Evolutionary conservation across 2,797 vertebrate genomes (phyloP), one percentile per base, ranked within the genome.

Genomic region (Morus bassanus): DNA sequence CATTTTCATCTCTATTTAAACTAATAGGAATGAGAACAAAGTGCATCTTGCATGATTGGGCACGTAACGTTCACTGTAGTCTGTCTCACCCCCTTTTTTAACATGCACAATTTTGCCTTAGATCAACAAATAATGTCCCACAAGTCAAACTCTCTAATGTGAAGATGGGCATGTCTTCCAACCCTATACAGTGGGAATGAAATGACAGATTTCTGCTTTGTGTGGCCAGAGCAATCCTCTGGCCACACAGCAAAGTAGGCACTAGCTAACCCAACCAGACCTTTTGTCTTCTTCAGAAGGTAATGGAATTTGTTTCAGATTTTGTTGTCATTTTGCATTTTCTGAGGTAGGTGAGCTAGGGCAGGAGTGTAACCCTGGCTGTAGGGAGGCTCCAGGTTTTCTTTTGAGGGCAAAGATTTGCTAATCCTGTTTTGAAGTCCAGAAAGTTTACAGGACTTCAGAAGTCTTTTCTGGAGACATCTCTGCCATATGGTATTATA

Each of bases 1-100:
- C 57, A 25, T 91, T 96, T 93, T 61, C 46, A 46, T 86, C 43
- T 89, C 72, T 51, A 22, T 53, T 91, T 92, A 80, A 93, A 82
- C 43, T 70, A 77, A 51, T 0, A 77, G 30, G 64, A 90, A 27
- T 35, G 30, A 91, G 76, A 92, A 93, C 35, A 80, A 82, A 88
- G 60, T 59, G 33, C 8, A 28, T 83, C 30, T 85, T 95, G 75
- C 64, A 48, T 3, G 3, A 45, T 2, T 41, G 13, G 10, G 17
- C n/a, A 19, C 1, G 3, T 70, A 87, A 53, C 1, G 1, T 72
- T 78, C 57, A 28, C 27, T 31, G 19, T 56, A 82, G 57, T 73
- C n/a, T 78, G n/a, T 64, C 57, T 68, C 18, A 16, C 33, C 35
- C 9, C 7, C 18, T 43, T 78, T 67, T 67, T 33, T 50, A 56